Evolutionary conservation across 1,140 invertebrate genomes (phyloP), one percentile per base, ranked within the genome.

Genomic region (Solenopsis invicta): DNA sequence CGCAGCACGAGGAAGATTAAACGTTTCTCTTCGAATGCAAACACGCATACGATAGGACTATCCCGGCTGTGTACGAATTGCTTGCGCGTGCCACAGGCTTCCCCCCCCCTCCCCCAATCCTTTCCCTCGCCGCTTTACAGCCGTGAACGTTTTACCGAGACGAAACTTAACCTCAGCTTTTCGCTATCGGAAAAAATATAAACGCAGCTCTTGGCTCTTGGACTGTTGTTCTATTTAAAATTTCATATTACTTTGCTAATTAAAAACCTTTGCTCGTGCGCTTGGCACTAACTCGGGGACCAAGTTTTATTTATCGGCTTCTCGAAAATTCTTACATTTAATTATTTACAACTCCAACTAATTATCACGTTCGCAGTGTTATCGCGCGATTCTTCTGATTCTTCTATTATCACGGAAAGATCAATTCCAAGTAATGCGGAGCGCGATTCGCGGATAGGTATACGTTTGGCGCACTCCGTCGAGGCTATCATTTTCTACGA

Each of bases 1-100:
- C 16, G 54, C 69, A 21, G 45, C n/a, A 50, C 24, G 80, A 29
- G 29, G 29, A 75, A 84, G 80, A 84, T 84, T 84, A 84, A 84
- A 84, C 69, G 80, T 84, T 84, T 69, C 50, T 84, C 80, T 37
- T 84, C 80, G 69, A 50, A 41, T 71, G 80, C 69, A 84, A 84
- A 84, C 80, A 75, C 67, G 67, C 54, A n/a, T 9, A 21, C 69
- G 67, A 74, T 61, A 61, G 41, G 78, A 34, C 48, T 52, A 61
- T 75, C 69, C 69, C 12, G 16, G 45, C 54, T 9, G 66, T 29
- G 66, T 48, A 24, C 41, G 66, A 61, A 82, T 80, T 56, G 29
- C 56, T 29, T 29, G 29, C 29, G 29, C 29, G 29, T 29, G 29
- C 29, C 29, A 29, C 29, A 12, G 8, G 8, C 8, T 8, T 48